These are phyloP conservation scores for Holacanthella duospinosa DNA, from an alignment of 2,888 invertebrate species.

Conservation along the genomic window DNA sequence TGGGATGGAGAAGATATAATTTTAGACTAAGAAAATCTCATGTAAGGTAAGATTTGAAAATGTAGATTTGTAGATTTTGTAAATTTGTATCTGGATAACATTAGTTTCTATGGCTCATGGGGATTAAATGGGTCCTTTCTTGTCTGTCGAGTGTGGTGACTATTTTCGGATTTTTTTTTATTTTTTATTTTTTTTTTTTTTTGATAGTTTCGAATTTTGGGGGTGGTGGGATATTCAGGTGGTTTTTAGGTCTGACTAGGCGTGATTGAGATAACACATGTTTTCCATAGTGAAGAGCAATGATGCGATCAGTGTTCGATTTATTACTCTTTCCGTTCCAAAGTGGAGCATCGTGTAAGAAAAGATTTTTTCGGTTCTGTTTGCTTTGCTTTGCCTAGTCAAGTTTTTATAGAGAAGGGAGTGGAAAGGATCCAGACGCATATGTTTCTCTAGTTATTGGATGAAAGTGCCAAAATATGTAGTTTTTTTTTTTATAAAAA, in stretches of 20 bases:
- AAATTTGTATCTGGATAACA: too few relatives aligned
- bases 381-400: background rate
- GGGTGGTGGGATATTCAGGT: background rate
- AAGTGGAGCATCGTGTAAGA: background rate
- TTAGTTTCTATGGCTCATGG: too few relatives aligned
- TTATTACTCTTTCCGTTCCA: background rate
- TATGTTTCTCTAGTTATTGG: background rate
- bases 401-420: background rate
- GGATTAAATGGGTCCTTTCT: too few relatives aligned
- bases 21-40: too few relatives aligned
- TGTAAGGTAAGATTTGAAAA: too few relatives aligned
- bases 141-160: too few relatives aligned
- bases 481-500: background rate
- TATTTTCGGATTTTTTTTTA: too few relatives aligned
- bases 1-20: too few relatives aligned
- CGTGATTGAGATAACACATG: slow-evolving; percentile 2
- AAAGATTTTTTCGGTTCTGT: background rate
- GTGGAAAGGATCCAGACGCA: too few relatives aligned
- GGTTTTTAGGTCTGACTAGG: background rate
- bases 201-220: background rate
- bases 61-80: too few relatives aligned
- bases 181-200: background rate
- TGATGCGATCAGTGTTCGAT: slow-evolving; percentile 2
- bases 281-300: background rate
- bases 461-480: background rate